phyloP scores from a whole-genome alignment of 2,888 invertebrate genomes.

The Leptinotarsa haldemani region DNA sequence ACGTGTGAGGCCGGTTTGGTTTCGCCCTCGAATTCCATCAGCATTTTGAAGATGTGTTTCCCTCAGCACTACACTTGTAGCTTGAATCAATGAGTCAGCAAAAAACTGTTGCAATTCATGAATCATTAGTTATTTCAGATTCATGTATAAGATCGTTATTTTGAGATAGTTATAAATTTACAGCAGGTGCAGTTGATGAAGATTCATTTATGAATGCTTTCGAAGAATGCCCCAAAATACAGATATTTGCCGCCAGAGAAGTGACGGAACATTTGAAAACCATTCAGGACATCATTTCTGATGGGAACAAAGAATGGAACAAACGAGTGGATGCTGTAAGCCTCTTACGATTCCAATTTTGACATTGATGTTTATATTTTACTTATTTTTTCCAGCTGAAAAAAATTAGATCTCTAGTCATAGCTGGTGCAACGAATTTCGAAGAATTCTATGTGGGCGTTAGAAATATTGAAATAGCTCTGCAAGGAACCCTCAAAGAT shows the following conservation, averaged over 20 bases:
- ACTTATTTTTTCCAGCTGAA: conserved; percentile 74
- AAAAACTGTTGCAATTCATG: no score
- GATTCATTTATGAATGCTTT: conserved; percentile 89
- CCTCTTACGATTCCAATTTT: conserved; percentile 34
- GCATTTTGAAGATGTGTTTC: no score
- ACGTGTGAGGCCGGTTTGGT: no score
- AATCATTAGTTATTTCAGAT: no score
- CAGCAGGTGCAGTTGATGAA: conserved; percentile 89
- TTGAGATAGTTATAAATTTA: conserved; percentile 33
- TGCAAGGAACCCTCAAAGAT: conserved; percentile 86
- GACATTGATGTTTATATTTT: conserved; percentile 22
- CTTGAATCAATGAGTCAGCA: no score
- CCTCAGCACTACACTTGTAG: no score
- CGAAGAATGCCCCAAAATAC: conserved; percentile 83
- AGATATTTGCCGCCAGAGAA: conserved; percentile 85
- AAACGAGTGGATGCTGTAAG: conserved; percentile 90
- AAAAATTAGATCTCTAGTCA: conserved; percentile 83
- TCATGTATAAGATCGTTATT: no score
- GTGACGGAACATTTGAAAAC: conserved; percentile 83
- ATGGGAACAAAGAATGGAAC: conserved; percentile 92
- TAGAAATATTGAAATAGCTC: conserved; percentile 82
- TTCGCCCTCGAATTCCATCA: no score
- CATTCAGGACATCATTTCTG: conserved; percentile 80
- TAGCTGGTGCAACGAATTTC: conserved; percentile 79
- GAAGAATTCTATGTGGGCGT: conserved; percentile 82